Evolutionary conservation across 2,888 invertebrate species (phyloP).

Genomic region (Megalurothrips usitatus): DNA sequence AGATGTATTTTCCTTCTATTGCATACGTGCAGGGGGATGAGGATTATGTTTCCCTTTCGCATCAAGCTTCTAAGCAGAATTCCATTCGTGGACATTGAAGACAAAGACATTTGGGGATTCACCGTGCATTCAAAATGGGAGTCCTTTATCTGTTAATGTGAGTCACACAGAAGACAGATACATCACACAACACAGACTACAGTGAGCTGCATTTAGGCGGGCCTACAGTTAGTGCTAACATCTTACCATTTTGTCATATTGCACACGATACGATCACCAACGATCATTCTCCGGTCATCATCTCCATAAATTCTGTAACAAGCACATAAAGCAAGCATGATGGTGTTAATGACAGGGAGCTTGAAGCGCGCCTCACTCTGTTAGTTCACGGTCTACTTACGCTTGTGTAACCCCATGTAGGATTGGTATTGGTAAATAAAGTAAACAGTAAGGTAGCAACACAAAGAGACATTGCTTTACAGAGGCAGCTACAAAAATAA

Average conservation of each 20-base stretch:
- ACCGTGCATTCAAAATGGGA: neutral
- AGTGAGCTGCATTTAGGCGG: neutral
- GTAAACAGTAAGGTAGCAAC: neutral
- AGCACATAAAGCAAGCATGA: constrained; percentile 24
- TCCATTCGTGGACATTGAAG: neutral
- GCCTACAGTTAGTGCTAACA: constrained; percentile 22
- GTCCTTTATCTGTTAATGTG: neutral
- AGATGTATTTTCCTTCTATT: neutral
- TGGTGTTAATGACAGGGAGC: constrained; percentile 22
- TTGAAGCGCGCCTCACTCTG: constrained; percentile 21
- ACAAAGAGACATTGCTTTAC: neutral
- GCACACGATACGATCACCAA: constrained; percentile 26
- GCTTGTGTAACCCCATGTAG: constrained; percentile 16
- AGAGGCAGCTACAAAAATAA: too few relatives aligned
- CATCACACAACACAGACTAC: constrained; percentile 16
- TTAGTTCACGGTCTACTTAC: constrained; percentile 19
- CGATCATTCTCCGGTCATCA: constrained; percentile 26
- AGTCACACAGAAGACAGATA: constrained; percentile 6
- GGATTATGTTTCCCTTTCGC: neutral
- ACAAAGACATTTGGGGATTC: neutral
- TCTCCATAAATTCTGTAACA: constrained; percentile 25
- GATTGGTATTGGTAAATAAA: neutral
- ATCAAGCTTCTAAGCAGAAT: constrained; percentile 11
- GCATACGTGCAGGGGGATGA: neutral
- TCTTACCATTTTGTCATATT: constrained; percentile 25